These are phyloP conservation scores for Pristionchus entomophagus DNA, from an alignment of 2,888 invertebrate species.

Conservation along the genomic window DNA sequence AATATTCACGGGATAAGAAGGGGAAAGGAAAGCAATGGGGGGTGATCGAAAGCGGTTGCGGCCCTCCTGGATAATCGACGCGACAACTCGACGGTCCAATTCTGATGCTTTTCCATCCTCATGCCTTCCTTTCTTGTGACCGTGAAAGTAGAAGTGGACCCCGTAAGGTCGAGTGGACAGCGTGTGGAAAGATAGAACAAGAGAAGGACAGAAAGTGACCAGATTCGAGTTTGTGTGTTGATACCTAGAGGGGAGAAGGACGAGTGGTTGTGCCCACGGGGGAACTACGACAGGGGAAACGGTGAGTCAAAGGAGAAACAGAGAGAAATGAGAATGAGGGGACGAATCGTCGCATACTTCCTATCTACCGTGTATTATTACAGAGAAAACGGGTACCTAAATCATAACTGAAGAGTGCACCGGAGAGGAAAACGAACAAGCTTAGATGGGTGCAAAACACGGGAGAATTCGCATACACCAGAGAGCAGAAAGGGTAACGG, in stretches of 20 bases:
- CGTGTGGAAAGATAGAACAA: neutral
- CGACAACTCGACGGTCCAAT: neutral
- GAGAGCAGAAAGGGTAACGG: slow-evolving; percentile 23
- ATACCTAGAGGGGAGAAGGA: slow-evolving; percentile 35
- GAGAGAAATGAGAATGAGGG: neutral
- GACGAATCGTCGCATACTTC: slow-evolving; percentile 45
- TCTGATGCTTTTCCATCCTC: slow-evolving; percentile 18
- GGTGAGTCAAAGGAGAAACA: neutral
- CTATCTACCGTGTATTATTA: slow-evolving; percentile 47
- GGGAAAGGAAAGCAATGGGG: slow-evolving; percentile 29
- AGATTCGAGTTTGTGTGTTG: neutral
- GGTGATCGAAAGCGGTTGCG: neutral
- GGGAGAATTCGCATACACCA: neutral
- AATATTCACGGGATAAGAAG: slow-evolving; percentile 3
- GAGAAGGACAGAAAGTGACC: slow-evolving; percentile 27
- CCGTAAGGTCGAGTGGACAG: neutral
- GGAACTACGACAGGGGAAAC: neutral
- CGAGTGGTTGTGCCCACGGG: neutral
- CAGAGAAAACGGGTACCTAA: slow-evolving; percentile 46
- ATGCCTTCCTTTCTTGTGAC: slow-evolving; percentile 9
- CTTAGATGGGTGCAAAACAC: slow-evolving; percentile 5
- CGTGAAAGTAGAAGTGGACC: neutral
- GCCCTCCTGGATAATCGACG: neutral
- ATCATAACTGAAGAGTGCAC: neutral
- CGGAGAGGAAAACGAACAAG: neutral